phyloP scores from a whole-genome alignment of 2,888 invertebrate species.

The Dasysyrphus albostriatus region DNA sequence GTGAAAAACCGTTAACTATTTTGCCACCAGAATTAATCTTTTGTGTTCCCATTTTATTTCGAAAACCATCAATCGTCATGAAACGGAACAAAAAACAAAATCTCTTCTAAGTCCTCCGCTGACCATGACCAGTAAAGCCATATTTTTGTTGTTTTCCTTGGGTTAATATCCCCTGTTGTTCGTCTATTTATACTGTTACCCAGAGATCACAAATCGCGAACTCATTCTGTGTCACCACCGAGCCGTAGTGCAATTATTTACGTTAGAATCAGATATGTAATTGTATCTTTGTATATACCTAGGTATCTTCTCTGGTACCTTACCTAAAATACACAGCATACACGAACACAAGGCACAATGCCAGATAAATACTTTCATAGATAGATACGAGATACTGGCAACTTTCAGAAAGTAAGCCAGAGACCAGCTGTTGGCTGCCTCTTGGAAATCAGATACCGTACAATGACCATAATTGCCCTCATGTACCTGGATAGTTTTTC shows the following conservation, averaged over 20 bases:
- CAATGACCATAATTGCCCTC: slow-evolving; percentile 75
- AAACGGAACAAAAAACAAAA: slow-evolving; percentile 19
- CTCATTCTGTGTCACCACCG: slow-evolving; percentile 75
- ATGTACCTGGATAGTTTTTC: slow-evolving; percentile 69
- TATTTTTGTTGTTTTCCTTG: slow-evolving; percentile 1
- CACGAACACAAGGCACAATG: slow-evolving; percentile 32
- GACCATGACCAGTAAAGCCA: slow-evolving; percentile 24
- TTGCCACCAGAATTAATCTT: background rate
- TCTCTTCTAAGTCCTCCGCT: slow-evolving; percentile 7
- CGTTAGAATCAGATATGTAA: slow-evolving; percentile 67
- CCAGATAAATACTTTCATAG: slow-evolving; percentile 39
- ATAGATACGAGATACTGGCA: slow-evolving; percentile 7
- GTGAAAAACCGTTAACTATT: background rate
- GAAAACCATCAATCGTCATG: slow-evolving; percentile 31
- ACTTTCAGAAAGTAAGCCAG: slow-evolving; percentile 40
- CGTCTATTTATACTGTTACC: slow-evolving; percentile 50
- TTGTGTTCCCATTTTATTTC: slow-evolving; percentile 23
- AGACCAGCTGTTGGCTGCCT: slow-evolving; percentile 46
- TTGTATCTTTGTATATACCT: slow-evolving; percentile 47
- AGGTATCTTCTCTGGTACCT: background rate
- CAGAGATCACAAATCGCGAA: slow-evolving; percentile 70
- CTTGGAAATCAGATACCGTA: slow-evolving; percentile 74
- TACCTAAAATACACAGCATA: background rate
- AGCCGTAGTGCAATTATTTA: slow-evolving; percentile 70
- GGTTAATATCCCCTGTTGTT: slow-evolving; percentile 34